A percentile compares a stretch with the other conserved stretches of the same genome.
Evolutionary conservation across 2,888 invertebrate species (phyloP).

Genomic region (Agrypnus murinus): DNA sequence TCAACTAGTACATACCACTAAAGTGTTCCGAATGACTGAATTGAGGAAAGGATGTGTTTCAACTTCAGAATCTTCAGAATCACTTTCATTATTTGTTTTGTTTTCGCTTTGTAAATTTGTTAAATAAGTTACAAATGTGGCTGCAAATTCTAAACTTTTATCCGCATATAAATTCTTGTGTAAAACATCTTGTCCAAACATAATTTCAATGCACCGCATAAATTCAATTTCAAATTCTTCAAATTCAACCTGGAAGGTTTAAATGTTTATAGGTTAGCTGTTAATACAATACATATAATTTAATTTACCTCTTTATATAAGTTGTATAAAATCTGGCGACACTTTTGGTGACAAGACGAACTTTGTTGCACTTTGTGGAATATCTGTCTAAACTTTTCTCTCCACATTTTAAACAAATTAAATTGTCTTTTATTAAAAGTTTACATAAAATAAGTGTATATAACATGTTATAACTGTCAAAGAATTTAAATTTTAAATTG

Average conservation of each 20-base stretch:
- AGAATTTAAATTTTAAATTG: neutral
- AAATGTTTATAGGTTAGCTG: slow-evolving; percentile 31
- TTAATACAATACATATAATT: neutral
- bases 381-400: slow-evolving; percentile 70
- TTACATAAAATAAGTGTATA: neutral
- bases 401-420: slow-evolving; percentile 40
- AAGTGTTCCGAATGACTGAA: slow-evolving; percentile 38
- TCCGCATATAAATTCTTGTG: slow-evolving; percentile 36
- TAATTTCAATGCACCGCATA: slow-evolving; percentile 37
- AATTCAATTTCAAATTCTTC: slow-evolving; percentile 47
- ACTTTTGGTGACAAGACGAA: slow-evolving; percentile 44
- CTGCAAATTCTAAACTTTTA: slow-evolving; percentile 36
- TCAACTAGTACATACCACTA: slow-evolving; percentile 46
- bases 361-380: slow-evolving; percentile 42
- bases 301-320: slow-evolving; percentile 41
- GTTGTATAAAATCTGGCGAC: slow-evolving; percentile 39
- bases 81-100: neutral
- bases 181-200: slow-evolving; percentile 28
- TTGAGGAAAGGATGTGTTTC: slow-evolving; percentile 43
- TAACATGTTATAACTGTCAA: slow-evolving; percentile 8
- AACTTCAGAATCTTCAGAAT: slow-evolving; percentile 7
- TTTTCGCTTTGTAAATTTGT: neutral
- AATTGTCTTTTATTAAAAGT: too few species aligned
- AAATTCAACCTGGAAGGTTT: slow-evolving; percentile 27
- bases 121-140: slow-evolving; percentile 30